These are phyloP conservation scores for Chesias legatella DNA, from an alignment of 2,888 invertebrate species.

Conservation along the genomic window DNA sequence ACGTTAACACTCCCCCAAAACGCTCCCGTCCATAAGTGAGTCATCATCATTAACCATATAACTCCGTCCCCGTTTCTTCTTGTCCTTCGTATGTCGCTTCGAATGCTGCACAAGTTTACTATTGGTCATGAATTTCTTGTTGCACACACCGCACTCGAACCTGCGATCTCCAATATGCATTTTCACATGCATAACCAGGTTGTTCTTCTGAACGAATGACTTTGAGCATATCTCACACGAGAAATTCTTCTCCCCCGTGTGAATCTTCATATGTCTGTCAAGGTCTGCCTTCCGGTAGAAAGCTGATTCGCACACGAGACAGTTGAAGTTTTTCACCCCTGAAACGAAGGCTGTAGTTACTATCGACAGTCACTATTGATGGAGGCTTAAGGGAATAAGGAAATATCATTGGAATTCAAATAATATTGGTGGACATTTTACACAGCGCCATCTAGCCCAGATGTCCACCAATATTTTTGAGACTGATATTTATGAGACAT, in stretches of 20 bases:
- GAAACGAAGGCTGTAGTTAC: too few species aligned
- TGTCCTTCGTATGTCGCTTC: slow-evolving; percentile 55
- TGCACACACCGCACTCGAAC: slow-evolving; percentile 52
- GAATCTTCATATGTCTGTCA: slow-evolving; percentile 62
- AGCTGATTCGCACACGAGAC: slow-evolving; percentile 51
- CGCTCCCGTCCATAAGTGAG: background rate
- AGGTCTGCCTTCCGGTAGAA: slow-evolving; percentile 67
- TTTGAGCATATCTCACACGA: slow-evolving; percentile 63
- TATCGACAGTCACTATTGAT: too few species aligned
- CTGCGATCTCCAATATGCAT: slow-evolving; percentile 61
- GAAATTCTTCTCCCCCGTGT: slow-evolving; percentile 59
- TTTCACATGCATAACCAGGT: slow-evolving; percentile 64
- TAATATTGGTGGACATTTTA: too few species aligned
- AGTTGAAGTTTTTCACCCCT: slow-evolving; percentile 59
- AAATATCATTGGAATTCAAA: too few species aligned
- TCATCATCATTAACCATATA: slow-evolving; percentile 8
- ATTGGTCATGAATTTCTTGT: slow-evolving; percentile 56
- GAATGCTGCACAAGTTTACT: slow-evolving; percentile 57
- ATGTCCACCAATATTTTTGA: too few species aligned
- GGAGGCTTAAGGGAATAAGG: too few species aligned
- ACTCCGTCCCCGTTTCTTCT: slow-evolving; percentile 33
- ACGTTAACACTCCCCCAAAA: background rate
- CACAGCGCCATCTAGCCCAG: too few species aligned
- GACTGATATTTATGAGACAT: too few species aligned
- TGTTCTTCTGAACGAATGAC: slow-evolving; percentile 64